A percentile compares a stretch with the other conserved stretches of the same genome.
Evolutionary conservation across 2,797 vertebrate species (phyloP).

Genomic region (Falco columbarius): DNA sequence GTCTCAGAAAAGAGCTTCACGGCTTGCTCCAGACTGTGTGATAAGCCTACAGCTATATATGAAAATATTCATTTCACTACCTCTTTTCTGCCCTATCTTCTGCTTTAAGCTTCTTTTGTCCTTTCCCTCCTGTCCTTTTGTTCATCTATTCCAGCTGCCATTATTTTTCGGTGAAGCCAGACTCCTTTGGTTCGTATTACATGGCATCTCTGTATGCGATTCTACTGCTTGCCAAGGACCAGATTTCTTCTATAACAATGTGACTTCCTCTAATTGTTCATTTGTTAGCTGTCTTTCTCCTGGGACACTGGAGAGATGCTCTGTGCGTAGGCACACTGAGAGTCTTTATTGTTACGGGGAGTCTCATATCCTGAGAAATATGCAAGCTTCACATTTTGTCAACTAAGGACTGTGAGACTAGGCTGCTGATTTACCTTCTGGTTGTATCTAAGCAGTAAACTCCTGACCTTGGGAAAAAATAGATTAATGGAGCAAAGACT

Average conservation of each 20-base stretch:
- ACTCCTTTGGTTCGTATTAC: not conserved
- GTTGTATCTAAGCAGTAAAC: not conserved
- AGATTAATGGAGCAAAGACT: not conserved
- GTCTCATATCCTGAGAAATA: conserved; percentile 22
- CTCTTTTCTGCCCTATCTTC: not conserved
- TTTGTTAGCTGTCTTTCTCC: conserved; percentile 9
- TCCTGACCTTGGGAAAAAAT: not conserved
- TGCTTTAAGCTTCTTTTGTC: not conserved
- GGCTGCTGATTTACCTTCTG: not conserved
- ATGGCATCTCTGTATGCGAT: not conserved
- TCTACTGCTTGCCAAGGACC: not conserved
- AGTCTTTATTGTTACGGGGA: not conserved
- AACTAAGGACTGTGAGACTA: not conserved
- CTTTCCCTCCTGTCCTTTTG: not conserved
- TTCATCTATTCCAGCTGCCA: not conserved
- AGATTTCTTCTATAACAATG: not conserved
- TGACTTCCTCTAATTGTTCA: conserved; percentile 50
- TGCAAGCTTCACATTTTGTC: not conserved
- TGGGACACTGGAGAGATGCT: not conserved
- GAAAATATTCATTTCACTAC: not conserved
- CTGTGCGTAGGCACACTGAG: not conserved
- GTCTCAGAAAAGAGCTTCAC: not conserved
- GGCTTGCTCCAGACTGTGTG: not conserved
- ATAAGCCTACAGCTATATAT: not conserved
- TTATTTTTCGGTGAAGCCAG: not conserved